Evolutionary conservation across 2,113 vertebrate genomes (phyloP).

Genomic region (Semnornis frantzii): DNA sequence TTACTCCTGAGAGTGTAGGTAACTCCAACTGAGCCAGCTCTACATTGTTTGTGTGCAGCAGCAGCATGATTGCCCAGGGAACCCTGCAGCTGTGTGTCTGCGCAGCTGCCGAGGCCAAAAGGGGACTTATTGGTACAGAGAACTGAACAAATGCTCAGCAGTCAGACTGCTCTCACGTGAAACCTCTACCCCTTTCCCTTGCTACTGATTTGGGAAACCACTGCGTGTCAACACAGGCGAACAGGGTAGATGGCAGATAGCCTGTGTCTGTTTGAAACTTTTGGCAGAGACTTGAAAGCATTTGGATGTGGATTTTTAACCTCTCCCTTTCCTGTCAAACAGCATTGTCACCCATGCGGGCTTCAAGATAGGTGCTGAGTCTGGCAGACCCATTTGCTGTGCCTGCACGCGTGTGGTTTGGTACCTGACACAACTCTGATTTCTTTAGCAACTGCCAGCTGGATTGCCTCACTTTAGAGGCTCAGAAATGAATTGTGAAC

Average conservation of each 20-base stretch:
- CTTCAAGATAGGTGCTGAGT: background rate
- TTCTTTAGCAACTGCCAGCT: background rate
- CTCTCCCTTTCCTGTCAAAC: conserved; percentile 10
- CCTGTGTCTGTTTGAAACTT: background rate
- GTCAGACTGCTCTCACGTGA: background rate
- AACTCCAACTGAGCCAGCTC: background rate
- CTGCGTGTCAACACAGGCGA: background rate
- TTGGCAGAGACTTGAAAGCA: background rate
- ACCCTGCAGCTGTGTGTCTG: background rate
- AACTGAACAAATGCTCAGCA: background rate
- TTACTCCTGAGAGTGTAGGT: background rate
- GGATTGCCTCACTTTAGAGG: background rate
- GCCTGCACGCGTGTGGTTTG: background rate
- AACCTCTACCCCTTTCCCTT: background rate
- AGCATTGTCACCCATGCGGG: background rate
- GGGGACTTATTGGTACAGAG: background rate
- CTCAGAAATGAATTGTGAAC: background rate
- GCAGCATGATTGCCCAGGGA: accelerated
- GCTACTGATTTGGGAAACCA: background rate
- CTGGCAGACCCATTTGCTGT: background rate
- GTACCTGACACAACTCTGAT: background rate
- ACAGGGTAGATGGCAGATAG: background rate
- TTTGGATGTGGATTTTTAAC: conserved; percentile 15
- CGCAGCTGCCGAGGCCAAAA: accelerated
- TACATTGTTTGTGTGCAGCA: too few species aligned